Percentiles rank a stretch among this genome's conserved stretches.
Conservation (phyloP, 1,140 invertebrate species). For the Diprion similis region DNA sequence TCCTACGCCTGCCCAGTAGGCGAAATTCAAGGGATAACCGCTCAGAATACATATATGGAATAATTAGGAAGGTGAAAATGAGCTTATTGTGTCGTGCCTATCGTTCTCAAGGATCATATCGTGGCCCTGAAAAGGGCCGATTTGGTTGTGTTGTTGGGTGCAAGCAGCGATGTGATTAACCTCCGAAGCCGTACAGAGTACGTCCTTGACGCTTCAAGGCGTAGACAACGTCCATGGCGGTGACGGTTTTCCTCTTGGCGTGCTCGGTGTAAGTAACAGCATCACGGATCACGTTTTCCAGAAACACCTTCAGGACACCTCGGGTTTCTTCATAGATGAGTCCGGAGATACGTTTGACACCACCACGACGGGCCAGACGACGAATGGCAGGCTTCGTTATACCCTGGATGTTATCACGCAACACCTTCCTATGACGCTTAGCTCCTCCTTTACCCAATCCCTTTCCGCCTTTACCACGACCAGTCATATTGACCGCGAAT, state of each 20-base stretch:
- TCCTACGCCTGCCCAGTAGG: no score
- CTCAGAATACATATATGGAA: no score
- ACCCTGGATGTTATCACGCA: constrained; percentile 69
- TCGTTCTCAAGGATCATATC: neutral
- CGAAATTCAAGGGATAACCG: no score
- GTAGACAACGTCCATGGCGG: constrained; percentile 89
- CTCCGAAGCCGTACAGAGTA: constrained; percentile 71
- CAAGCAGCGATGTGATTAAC: constrained; percentile 50
- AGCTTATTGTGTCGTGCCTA: no score
- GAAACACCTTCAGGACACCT: constrained; percentile 76
- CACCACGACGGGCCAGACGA: constrained; percentile 66
- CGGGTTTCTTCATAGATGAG: constrained; percentile 68
- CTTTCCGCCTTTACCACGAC: constrained; percentile 64
- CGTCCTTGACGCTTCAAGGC: constrained; percentile 83
- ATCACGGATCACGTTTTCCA: constrained; percentile 84
- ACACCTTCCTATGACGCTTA: constrained; percentile 68
- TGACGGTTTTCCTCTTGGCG: constrained; percentile 83
- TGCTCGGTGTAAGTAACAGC: constrained; percentile 86
- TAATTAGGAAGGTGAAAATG: no score
- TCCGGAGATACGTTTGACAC: constrained; percentile 69
- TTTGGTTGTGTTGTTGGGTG: constrained; percentile 69
- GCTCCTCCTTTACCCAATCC: constrained; percentile 73
- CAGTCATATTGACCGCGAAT: constrained; percentile 48
- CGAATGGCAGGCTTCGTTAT: constrained; percentile 41
- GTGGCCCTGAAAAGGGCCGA: constrained; percentile 49